A percentile compares a stretch with the other conserved stretches of the same genome.
Evolutionary conservation across 2,888 invertebrate species (phyloP).

Genomic region (Syrista parreyssii): DNA sequence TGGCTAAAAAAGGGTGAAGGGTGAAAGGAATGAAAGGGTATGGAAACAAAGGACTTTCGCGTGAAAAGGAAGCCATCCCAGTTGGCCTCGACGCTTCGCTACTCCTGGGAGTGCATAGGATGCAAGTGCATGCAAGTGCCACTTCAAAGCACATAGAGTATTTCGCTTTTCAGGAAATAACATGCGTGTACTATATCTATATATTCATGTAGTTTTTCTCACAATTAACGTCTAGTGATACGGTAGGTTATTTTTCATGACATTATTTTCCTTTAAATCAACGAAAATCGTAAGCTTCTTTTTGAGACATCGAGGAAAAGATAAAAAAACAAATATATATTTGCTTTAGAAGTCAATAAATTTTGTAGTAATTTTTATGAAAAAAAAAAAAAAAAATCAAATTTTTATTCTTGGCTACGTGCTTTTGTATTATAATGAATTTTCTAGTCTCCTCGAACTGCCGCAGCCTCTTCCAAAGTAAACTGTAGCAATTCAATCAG

Average conservation of each 20-base stretch:
- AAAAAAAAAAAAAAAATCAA: no score
- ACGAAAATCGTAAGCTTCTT: background rate
- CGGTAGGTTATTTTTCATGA: background rate
- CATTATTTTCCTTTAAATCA: no score
- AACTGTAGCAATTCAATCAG: background rate
- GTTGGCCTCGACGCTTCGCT: background rate
- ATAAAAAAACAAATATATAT: background rate
- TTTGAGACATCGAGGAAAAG: background rate
- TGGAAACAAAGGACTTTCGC: conserved; percentile 1
- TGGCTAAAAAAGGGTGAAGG: background rate
- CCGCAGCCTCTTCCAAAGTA: background rate
- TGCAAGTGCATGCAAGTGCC: no score
- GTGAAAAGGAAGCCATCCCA: background rate
- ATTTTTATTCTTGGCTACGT: background rate
- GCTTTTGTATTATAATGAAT: background rate
- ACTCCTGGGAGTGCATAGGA: no score
- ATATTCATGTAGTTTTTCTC: background rate
- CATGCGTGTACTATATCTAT: background rate
- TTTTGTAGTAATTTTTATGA: background rate
- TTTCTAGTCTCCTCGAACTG: background rate
- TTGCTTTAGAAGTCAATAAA: background rate
- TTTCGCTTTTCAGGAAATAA: background rate
- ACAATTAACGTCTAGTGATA: background rate
- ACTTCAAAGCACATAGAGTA: no score
- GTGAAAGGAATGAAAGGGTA: background rate